Base-by-base conservation (phyloP, 2,113 vertebrate genomes). In the Forbesichthys papilliferus region DNA sequence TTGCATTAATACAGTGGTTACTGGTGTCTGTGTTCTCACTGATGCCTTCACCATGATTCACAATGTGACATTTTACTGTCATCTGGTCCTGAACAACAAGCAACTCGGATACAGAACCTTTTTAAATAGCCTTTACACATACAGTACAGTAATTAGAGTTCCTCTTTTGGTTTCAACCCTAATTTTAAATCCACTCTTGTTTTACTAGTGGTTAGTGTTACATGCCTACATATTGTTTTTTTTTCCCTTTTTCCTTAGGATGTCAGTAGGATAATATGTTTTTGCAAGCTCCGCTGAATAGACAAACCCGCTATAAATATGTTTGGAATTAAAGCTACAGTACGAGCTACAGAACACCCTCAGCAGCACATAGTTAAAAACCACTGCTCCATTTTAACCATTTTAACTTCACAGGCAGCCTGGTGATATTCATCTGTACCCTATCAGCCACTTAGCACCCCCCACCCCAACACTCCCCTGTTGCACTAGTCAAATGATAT, bases 401-500 rank as follows among this genome's bases (percentile, higher is more conserved):
- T 14, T 1, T 5, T 42, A 42, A 42, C 36, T 42, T 42, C 36
- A n/a, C 4, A 33, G 20, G n/a, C 20, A 10, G 52, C 16, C 54
- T 18, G 9, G 5, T 10, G 54, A 56, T 58, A 66, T 53, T 65
- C 62, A 13, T 54, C 61, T 71, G 64, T 20, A 54, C 61, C 55
- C 3, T 69, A 58, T 58, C 57, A 81, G 73, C 80, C 63, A 78
- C 65, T 79, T 75, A 83, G 67, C 64, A 49, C 49, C 10, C 61
- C 68, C 75, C 64, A 34, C 59, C 72, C 64, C 62, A 58, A 58
- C 56, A 64, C 42, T 9, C 79, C 69, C 46, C 71, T 69, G 80
- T 81, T 84, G 75, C 84, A 81, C 84, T 74, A 81, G 88, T 89
- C 85, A 87, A 82, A 87, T 81, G 78, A 77, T 90, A 87, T 87